Percentiles rank a stretch among this genome's conserved stretches.
These are phyloP conservation scores for Poeciliopsis presidionis DNA, from an alignment of 2,797 vertebrate species.

Conservation along the genomic window DNA sequence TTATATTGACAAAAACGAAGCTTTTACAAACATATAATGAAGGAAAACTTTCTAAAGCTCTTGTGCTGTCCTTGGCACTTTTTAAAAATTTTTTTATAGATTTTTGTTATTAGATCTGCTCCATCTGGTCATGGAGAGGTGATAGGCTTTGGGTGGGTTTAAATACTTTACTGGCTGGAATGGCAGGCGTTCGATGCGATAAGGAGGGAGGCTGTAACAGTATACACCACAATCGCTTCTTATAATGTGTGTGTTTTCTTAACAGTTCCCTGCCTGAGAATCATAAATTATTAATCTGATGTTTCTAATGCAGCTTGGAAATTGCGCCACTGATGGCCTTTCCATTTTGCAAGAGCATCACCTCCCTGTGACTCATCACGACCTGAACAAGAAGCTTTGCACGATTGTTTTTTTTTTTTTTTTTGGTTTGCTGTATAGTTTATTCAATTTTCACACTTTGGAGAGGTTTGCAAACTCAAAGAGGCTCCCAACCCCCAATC, in stretches of 20 bases:
- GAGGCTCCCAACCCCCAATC: conserved; percentile 15
- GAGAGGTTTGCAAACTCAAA: conserved; percentile 7
- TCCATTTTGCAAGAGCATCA: conserved; percentile 49
- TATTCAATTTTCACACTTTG: background rate
- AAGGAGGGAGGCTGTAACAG: background rate
- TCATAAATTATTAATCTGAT: conserved; percentile 55
- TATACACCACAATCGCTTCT: conserved; percentile 6
- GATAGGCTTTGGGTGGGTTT: background rate
- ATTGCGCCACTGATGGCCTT: conserved; percentile 44
- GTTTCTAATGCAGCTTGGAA: conserved; percentile 19
- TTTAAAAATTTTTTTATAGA: background rate
- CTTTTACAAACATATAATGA: too few relatives aligned
- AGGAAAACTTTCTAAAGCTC: background rate
- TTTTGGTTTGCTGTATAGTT: background rate
- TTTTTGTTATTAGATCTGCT: background rate
- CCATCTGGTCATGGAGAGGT: background rate
- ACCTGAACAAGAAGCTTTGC: background rate
- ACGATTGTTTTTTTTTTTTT: background rate
- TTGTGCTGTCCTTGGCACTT: background rate
- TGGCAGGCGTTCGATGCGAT: conserved; percentile 8
- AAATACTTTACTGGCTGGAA: background rate
- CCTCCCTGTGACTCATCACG: conserved; percentile 37
- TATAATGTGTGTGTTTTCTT: conserved; percentile 29
- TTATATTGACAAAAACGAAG: background rate
- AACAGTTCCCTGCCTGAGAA: conserved; percentile 16